Conservation (phyloP, 2,797 vertebrate species). For the Sebastes ruberrimus region DNA sequence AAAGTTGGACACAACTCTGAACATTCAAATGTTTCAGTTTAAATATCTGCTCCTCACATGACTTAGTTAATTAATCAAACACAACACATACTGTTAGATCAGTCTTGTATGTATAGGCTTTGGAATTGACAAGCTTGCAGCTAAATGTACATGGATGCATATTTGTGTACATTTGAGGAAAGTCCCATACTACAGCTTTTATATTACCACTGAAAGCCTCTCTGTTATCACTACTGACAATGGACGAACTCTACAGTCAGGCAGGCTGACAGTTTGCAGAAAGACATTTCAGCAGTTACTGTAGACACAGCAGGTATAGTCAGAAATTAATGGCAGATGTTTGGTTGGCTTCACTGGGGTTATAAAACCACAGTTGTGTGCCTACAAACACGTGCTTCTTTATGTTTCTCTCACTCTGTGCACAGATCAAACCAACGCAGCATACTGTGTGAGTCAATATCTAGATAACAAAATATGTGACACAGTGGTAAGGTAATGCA, state of each 20-base stretch:
- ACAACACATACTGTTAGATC: background rate
- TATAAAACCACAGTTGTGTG: background rate
- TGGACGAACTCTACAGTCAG: background rate
- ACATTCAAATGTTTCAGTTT: background rate
- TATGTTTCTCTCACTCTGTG: background rate
- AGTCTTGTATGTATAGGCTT: background rate
- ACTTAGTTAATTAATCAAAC: background rate
- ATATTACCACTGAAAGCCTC: background rate
- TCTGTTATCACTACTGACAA: background rate
- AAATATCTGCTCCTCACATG: background rate
- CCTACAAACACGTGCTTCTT: background rate
- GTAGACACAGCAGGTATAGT: background rate
- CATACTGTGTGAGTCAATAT: background rate
- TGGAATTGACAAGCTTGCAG: background rate
- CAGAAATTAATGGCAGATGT: background rate
- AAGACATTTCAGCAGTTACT: background rate
- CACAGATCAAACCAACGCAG: background rate
- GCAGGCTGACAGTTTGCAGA: background rate
- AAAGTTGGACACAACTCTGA: background rate
- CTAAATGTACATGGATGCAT: background rate
- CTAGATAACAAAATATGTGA: conserved; percentile 23
- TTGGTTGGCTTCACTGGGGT: background rate
- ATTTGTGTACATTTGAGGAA: background rate
- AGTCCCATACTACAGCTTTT: background rate
- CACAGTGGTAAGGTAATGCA: conserved; percentile 37